Base-by-base conservation (phyloP, 1,140 invertebrate genomes). In the Amyelois transitella region DNA sequence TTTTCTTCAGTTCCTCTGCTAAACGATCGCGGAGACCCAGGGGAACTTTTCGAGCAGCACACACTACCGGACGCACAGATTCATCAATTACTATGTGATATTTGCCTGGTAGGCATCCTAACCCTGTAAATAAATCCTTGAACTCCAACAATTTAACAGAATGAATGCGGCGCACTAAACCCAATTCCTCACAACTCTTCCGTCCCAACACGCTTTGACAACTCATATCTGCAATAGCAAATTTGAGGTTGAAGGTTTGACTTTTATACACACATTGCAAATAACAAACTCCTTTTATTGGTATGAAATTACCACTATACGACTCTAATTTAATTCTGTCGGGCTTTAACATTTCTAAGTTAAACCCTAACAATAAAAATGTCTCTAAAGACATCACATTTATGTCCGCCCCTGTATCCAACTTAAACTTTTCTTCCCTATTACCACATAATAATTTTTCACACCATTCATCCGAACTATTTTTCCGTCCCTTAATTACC, bases 11-110 rank as follows among this genome's bases (percentile, higher is more conserved):
- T 21, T 69, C 60, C 5, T 25, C 22, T 19, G 53, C 14, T 43
- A 65, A 53, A 18, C 56, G 56, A 59, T 63, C 55, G 14, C 55
- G 28, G 21, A 65, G 24, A 8, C 25, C 44, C 20, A 66, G 38
- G 1, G 69, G 62, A 43, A 72, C 25, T 50, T 66, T 72, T 5
- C 65, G 51, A 1, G 48, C 6, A n/a, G 64, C 24, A 52, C 60
- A 53, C 0, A 67, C 22, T 12, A 60, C 54, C 7, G 60, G 70
- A 2, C 10, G 17, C 14, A 67, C 51, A 18, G 2, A 47, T 19
- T 58, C 43, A 51, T 72, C 62, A 21, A 65, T 32, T 7, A 60
- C 43, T 19, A 73, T 65, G 20, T 60, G 25, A 60, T 67, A 62
- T 24, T 63, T 24, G n/a, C 64, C 64, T 0, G 70, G 62, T 19